Base-by-base conservation (phyloP, 2,888 invertebrate species). In the Cheilosia urbana region DNA sequence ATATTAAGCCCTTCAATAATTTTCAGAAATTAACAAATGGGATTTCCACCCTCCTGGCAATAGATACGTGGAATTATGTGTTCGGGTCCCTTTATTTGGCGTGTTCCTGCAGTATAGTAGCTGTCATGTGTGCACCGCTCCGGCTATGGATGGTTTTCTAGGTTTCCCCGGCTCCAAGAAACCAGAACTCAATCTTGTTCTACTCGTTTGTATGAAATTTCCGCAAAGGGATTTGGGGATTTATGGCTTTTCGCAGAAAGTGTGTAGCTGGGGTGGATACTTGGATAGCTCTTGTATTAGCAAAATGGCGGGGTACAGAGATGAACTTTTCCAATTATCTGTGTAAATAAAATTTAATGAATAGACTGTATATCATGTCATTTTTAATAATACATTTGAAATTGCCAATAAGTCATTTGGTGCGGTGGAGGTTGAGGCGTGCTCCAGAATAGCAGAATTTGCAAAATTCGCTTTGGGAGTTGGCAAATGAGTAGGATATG, bases 241-340 rank as follows among this genome's bases (percentile, higher is more conserved):
- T 85, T 85, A 85, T 85, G 71, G 76, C 66, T 85, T 71, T 75
- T 72, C 45, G 47, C 72, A 11, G 51, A 30, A 55, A 55, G 45
- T 40, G 19, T 37, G 37, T 13, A 21, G 47, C 6, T 11, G 37
- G 49, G 30, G 37, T n/a, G 37, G 34, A 34, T 6, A 30, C 30
- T 30, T 19, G 34, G 37, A 17, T 17, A 49, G 49, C 68, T 34
- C 30, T 55, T 69, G 55, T 58, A 75, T 75, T 75, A 76, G 63
- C 68, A 69, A 53, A 63, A 57, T 73, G 49, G 69, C 17, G 60
- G 72, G 58, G 63, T 30, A 68, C 40, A 63, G 79, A 34, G 76
- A 85, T 85, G 84, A 85, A 85, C 81, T 85, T 85, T 85, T 85
- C 84, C 84, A 85, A 85, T 85, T 85, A 85, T 80, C 84, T 80